Evolutionary conservation across 2,797 vertebrate species (phyloP).

Genomic region (Sebastiscus albofasciatus): DNA sequence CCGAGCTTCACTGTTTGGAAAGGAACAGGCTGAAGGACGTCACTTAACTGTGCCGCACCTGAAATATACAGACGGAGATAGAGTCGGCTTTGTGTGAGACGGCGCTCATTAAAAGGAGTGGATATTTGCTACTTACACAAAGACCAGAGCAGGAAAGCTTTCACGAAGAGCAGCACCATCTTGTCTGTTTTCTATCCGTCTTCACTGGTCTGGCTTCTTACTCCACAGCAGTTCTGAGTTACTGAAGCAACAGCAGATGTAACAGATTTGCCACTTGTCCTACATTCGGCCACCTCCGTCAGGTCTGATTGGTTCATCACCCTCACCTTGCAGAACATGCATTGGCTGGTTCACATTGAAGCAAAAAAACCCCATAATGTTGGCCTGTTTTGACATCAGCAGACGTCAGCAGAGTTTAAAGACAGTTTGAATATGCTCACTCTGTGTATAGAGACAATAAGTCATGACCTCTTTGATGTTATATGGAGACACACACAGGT

Average conservation of each 20-base stretch:
- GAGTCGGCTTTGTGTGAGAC: not conserved
- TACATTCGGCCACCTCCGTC: not conserved
- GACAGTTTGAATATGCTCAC: not conserved
- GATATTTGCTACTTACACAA: constrained; percentile 26
- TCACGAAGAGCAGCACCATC: not conserved
- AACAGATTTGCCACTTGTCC: not conserved
- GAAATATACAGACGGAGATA: not conserved
- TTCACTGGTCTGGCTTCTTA: not conserved
- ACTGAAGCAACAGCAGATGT: not conserved
- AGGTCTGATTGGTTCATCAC: not conserved
- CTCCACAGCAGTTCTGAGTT: not conserved
- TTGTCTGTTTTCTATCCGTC: not conserved
- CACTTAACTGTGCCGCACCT: not conserved
- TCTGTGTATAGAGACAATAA: not conserved
- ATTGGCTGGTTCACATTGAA: not conserved
- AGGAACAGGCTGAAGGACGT: constrained; percentile 29
- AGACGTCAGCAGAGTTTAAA: not conserved
- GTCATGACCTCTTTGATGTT: not conserved
- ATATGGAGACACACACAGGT: not conserved
- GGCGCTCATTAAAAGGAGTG: not conserved
- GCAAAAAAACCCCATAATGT: not conserved
- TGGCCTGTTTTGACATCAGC: not conserved
- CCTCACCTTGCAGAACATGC: not conserved
- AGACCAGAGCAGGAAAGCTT: not conserved
- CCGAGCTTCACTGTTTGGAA: constrained; percentile 6